Conservation (phyloP, 2,888 invertebrate genomes). For the Chrysomela aeneicollis region DNA sequence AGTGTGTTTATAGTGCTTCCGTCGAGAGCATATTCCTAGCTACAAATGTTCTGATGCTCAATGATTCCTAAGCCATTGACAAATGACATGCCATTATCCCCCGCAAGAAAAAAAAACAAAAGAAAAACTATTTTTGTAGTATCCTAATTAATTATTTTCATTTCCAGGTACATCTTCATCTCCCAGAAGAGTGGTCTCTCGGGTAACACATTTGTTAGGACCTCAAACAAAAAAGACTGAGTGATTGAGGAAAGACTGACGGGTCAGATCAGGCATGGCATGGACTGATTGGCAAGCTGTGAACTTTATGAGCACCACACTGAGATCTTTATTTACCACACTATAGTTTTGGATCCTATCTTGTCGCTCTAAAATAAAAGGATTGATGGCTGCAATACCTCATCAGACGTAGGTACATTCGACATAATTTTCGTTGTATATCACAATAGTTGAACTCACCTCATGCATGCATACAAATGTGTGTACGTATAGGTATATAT, state of each 20-base stretch:
- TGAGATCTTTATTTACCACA: slow-evolving; percentile 59
- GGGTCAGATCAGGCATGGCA: slow-evolving; percentile 51
- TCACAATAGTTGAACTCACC: slow-evolving; percentile 12
- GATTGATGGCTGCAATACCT: neutral
- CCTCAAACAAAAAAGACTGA: slow-evolving; percentile 47
- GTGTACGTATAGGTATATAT: too few relatives aligned
- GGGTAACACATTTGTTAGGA: slow-evolving; percentile 49
- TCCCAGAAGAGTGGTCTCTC: slow-evolving; percentile 43
- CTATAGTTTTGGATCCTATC: slow-evolving; percentile 25
- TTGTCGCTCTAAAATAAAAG: neutral
- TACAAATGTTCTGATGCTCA: too few relatives aligned
- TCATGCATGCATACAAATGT: too few relatives aligned
- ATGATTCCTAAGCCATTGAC: neutral
- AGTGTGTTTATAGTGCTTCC: too few relatives aligned
- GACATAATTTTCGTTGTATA: neutral
- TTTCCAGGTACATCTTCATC: slow-evolving; percentile 46
- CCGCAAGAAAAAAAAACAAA: neutral
- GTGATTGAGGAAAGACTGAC: slow-evolving; percentile 52
- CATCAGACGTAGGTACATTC: slow-evolving; percentile 2
- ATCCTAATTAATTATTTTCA: slow-evolving; percentile 40
- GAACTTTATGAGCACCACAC: slow-evolving; percentile 57
- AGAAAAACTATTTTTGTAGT: slow-evolving; percentile 19
- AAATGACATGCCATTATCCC: neutral
- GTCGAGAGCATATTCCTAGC: too few relatives aligned
- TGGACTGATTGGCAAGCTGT: slow-evolving; percentile 61